Percentiles rank a stretch among this genome's conserved stretches.
phyloP scores from a whole-genome alignment of 2,797 vertebrate species.

The Ficedula albicollis region DNA sequence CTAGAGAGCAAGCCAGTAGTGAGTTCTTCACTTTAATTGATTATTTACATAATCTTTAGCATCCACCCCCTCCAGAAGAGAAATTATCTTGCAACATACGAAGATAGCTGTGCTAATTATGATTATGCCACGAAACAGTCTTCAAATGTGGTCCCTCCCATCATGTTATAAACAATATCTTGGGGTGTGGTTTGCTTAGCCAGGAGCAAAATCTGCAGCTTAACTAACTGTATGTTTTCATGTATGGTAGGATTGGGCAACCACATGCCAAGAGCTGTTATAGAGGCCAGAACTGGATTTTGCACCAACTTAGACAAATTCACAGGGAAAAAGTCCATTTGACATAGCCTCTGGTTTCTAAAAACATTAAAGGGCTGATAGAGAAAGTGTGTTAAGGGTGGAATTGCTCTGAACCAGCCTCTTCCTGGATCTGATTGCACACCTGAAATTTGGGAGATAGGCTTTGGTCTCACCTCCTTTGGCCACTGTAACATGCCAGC shows the following conservation, averaged over 20 bases:
- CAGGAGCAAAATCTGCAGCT: neutral
- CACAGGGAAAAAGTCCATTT: neutral
- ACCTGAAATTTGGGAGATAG: neutral
- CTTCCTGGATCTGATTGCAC: neutral
- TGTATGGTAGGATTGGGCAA: neutral
- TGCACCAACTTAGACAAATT: neutral
- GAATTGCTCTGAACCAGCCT: neutral
- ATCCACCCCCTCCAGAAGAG: neutral
- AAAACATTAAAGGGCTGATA: neutral
- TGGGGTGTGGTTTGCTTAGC: neutral
- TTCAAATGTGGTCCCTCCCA: neutral
- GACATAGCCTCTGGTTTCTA: neutral
- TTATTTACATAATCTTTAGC: slow-evolving; percentile 18
- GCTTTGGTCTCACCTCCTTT: neutral
- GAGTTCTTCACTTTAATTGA: neutral
- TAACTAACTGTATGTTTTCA: neutral
- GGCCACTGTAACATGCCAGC: neutral
- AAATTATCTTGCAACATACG: slow-evolving; percentile 23
- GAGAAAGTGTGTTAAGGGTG: neutral
- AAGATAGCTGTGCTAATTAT: slow-evolving; percentile 30
- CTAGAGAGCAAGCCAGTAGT: neutral
- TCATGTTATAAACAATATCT: neutral
- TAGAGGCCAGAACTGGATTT: neutral
- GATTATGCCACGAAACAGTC: slow-evolving; percentile 43
- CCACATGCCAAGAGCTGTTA: neutral